Evolutionary conservation across 2,888 invertebrate genomes (phyloP).

Genomic region (Frankliniella intonsa): DNA sequence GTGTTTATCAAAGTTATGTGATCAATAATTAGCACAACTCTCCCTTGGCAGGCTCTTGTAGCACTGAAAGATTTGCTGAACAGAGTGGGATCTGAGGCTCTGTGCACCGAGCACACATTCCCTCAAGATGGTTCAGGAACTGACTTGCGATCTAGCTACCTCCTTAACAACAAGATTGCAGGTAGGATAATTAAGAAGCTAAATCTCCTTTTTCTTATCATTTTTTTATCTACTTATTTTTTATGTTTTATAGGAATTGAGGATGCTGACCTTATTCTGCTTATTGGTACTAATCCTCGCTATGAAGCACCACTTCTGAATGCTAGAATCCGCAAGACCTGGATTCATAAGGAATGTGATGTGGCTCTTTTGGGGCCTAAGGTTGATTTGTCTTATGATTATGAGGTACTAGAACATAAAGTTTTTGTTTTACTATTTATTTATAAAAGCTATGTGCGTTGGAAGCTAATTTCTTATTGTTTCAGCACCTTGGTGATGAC

Average conservation of each 20-base stretch:
- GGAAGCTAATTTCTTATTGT: conserved; percentile 36
- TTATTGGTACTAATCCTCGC: conserved; percentile 95
- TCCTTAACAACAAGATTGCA: conserved; percentile 85
- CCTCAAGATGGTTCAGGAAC: conserved; percentile 74
- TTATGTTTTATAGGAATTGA: conserved; percentile 63
- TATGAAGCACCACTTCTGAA: conserved; percentile 96
- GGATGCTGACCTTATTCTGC: conserved; percentile 84
- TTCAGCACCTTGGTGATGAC: conserved; percentile 77
- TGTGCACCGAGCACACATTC: conserved; percentile 89
- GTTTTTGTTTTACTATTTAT: conserved; percentile 22
- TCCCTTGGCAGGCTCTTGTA: conserved; percentile 65
- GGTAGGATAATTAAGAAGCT: conserved; percentile 49
- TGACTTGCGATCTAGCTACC: conserved; percentile 85
- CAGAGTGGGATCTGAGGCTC: conserved; percentile 73
- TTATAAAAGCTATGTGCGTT: neutral
- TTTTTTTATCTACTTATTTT: neutral
- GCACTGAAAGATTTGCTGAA: conserved; percentile 91
- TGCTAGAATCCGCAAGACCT: conserved; percentile 90
- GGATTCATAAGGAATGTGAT: conserved; percentile 81
- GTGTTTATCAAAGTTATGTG: neutral
- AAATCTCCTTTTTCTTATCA: neutral
- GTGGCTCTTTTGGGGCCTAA: conserved; percentile 85
- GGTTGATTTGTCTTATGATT: conserved; percentile 89
- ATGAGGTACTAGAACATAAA: conserved; percentile 56
- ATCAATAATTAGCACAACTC: neutral